Conservation (phyloP, 2,113 vertebrate species). For the Limnothrissa miodon region DNA sequence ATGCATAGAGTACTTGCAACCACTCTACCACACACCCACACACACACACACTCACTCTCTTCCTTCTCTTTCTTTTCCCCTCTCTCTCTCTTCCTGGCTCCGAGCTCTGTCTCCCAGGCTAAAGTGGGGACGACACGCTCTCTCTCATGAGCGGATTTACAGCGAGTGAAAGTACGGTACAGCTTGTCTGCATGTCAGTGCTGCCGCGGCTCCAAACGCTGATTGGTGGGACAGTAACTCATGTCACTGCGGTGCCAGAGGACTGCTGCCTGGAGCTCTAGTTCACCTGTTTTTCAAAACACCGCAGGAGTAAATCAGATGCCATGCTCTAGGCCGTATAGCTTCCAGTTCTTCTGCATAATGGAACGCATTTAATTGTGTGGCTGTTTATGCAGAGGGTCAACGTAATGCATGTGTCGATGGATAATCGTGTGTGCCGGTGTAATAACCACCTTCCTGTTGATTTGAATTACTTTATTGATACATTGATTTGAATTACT, state of each 20-base stretch:
- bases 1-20: background rate
- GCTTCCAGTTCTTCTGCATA: background rate
- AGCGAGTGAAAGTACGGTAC: background rate
- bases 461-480: background rate
- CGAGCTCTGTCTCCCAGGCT: background rate
- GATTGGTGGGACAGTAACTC: conserved; percentile 4
- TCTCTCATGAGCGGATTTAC: conserved; percentile 19
- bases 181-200: background rate
- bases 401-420: background rate
- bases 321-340: background rate
- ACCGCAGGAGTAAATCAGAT: background rate
- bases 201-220: background rate
- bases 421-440: background rate
- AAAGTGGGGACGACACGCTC: conserved; percentile 21
- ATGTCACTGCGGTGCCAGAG: background rate
- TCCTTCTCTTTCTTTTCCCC: background rate
- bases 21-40: conserved; percentile 21
- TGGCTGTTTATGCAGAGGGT: background rate
- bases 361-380: background rate
- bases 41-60: conserved; percentile 39
- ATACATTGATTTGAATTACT: no score
- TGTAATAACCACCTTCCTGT: no score
- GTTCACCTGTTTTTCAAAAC: background rate
- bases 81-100: conserved; percentile 49
- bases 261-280: background rate